Evolutionary conservation across 2,888 invertebrate species (phyloP).

Genomic region (Andrena dorsata): DNA sequence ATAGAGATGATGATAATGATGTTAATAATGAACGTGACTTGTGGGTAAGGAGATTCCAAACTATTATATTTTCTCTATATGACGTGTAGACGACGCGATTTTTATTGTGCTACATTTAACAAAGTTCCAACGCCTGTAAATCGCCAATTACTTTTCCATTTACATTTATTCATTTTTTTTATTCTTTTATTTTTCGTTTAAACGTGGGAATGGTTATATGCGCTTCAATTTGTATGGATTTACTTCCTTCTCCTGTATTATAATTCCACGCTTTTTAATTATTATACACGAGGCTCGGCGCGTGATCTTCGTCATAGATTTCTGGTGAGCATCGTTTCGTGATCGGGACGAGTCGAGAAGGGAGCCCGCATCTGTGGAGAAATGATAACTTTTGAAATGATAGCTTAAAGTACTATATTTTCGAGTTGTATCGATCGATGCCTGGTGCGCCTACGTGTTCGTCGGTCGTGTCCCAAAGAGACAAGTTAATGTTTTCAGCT

Average conservation of each 20-base stretch:
- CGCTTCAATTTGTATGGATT: constrained; percentile 43
- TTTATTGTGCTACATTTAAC: constrained; percentile 53
- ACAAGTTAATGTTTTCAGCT: constrained; percentile 71
- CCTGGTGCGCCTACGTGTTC: constrained; percentile 41
- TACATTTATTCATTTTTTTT: constrained; percentile 36
- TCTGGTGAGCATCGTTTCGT: not conserved
- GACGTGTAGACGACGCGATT: constrained; percentile 37
- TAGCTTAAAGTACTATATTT: constrained; percentile 38
- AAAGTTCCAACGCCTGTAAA: constrained; percentile 44
- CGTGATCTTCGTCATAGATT: not conserved
- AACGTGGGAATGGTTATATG: constrained; percentile 43
- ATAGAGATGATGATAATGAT: constrained; percentile 64
- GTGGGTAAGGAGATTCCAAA: constrained; percentile 78
- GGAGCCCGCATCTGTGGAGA: not conserved
- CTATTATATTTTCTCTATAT: constrained; percentile 56
- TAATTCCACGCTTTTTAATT: constrained; percentile 29
- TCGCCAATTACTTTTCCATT: constrained; percentile 33
- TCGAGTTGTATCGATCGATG: constrained; percentile 67
- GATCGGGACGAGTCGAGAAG: not conserved
- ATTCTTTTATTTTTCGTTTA: not conserved
- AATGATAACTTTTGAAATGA: constrained; percentile 34
- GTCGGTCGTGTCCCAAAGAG: constrained; percentile 38
- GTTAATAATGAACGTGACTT: constrained; percentile 71
- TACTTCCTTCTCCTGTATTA: constrained; percentile 15
- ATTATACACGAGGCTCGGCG: constrained; percentile 6